Evolutionary conservation across 2,797 vertebrate species (phyloP).

Genomic region (Eurystomus glaucurus): DNA sequence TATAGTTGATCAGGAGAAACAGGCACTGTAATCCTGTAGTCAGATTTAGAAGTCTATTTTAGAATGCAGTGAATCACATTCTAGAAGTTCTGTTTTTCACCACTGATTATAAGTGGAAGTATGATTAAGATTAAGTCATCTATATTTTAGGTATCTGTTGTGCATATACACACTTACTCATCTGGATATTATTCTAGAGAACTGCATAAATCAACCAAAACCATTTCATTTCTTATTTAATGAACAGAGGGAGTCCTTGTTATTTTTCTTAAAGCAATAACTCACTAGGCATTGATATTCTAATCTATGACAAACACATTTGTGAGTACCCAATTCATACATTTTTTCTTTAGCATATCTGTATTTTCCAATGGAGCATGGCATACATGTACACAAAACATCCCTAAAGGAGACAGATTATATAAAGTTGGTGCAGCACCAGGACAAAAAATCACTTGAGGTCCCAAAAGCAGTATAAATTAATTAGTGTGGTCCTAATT

Average conservation of each 20-base stretch:
- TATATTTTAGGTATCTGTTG: neutral
- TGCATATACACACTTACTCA: neutral
- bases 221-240: neutral
- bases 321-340: neutral
- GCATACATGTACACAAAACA: neutral
- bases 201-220: neutral
- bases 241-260: neutral
- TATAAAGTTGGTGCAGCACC: neutral
- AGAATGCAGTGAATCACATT: conserved; percentile 30
- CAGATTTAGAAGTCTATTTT: conserved; percentile 60
- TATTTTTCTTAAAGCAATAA: neutral
- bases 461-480: neutral
- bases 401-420: neutral
- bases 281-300: neutral
- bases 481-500: neutral
- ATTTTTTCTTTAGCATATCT: neutral
- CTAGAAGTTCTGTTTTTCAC: conserved; percentile 9
- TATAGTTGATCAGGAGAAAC: neutral
- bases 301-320: conserved; percentile 20
- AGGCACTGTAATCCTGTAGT: neutral
- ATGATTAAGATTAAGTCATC: neutral
- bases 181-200: neutral
- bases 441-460: neutral
- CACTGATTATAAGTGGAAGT: conserved; percentile 2
- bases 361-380: neutral